A percentile compares a stretch with the other conserved stretches of the same genome.
These are phyloP conservation scores for Stenolophus ochropezus DNA, from an alignment of 2,888 invertebrate species.

Conservation along the genomic window DNA sequence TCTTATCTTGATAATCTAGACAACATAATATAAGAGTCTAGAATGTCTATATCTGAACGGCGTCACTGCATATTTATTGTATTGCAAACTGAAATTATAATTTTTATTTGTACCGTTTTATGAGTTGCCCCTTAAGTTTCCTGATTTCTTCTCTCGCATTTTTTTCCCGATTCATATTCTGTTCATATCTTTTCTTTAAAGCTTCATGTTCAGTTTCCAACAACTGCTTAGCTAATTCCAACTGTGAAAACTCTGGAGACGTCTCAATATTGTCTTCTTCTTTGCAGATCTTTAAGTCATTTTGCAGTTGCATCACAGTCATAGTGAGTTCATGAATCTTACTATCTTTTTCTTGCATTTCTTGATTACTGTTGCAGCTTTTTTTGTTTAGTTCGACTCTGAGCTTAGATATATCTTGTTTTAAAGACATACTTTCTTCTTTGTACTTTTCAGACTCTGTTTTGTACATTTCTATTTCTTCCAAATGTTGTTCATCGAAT, in stretches of 20 bases:
- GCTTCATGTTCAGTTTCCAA: slow-evolving; percentile 70
- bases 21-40: no score
- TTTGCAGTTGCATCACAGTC: slow-evolving; percentile 70
- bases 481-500: slow-evolving; percentile 78
- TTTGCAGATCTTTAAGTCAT: slow-evolving; percentile 57
- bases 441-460: slow-evolving; percentile 80
- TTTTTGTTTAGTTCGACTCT: slow-evolving; percentile 69
- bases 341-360: slow-evolving; percentile 72
- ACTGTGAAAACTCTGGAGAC: slow-evolving; percentile 66
- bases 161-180: slow-evolving; percentile 74
- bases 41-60: no score
- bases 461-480: slow-evolving; percentile 79
- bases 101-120: slow-evolving; percentile 66
- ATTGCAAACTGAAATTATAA: no score
- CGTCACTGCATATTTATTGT: no score
- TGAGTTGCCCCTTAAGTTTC: slow-evolving; percentile 71
- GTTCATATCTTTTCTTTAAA: slow-evolving; percentile 74
- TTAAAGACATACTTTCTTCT: slow-evolving; percentile 73
- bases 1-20: no score
- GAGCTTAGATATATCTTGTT: slow-evolving; percentile 71
- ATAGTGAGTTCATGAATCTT: slow-evolving; percentile 73
- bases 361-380: slow-evolving; percentile 70
- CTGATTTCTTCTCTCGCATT: slow-evolving; percentile 73
- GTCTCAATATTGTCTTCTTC: slow-evolving; percentile 62
- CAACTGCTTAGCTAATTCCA: slow-evolving; percentile 67